Evolutionary conservation across 2,888 invertebrate genomes (phyloP), one percentile per base, ranked within the genome.

Genomic region (Macropis europaea): DNA sequence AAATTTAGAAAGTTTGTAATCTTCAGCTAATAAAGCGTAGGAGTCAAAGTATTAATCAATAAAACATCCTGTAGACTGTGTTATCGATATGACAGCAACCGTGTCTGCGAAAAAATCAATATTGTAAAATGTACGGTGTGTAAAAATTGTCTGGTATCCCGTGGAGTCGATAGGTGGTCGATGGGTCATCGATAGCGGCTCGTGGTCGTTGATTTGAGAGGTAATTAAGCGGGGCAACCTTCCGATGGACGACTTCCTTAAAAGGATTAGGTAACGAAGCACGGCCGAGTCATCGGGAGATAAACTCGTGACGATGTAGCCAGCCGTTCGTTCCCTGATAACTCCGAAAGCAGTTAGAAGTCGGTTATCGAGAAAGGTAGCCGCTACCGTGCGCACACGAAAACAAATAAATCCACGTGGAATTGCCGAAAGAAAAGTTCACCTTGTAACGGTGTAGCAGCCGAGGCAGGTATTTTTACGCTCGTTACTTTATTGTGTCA

Each of bases 281-380:
- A n/a, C 3, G 11, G 52, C 13, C 62, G 57, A 60, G 40, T 52
- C 66, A 62, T 67, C 36, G 32, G 9, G 32, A 68, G 70, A 72
- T 73, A 69, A 71, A 76, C 75, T 78, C 76, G 56, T 67, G 62
- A 66, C 73, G 47, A 82, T 82, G 76, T 83, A 73, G 83, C 72
- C 73, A 53, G 62, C 63, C 36, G 47, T 57, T 72, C 69, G 59
- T 79, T 72, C 68, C 70, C 50, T 54, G 61, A 53, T 61, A 57
- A 61, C 36, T 42, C 57, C 64, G 57, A 72, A 72, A 57, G 32
- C 36, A 61, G 57, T 56, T 34, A 17, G 17, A 6, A 38, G 3
- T 2, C 4, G 28, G n/a, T n/a, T n/a, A 19, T 26, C 15, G 13
- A 28, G 30, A n/a, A 30, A 30, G 5, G 42, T 22, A 22, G 19